Evolutionary conservation across 2,888 invertebrate species (phyloP).

Genomic region (Amblyjoppa proteus): DNA sequence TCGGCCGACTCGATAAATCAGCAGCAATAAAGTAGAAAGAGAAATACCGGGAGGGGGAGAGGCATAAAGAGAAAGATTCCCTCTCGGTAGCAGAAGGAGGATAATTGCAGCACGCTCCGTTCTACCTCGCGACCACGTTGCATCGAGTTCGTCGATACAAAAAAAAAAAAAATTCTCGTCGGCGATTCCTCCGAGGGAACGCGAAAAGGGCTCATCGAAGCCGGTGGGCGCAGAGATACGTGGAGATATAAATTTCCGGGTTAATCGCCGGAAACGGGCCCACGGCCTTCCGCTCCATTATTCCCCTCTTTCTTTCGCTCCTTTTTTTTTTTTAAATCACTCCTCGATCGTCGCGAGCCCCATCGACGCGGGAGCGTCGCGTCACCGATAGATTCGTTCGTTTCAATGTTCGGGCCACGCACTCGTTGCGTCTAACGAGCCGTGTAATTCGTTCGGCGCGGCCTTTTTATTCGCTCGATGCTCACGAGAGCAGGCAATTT

Average conservation of each 20-base stretch:
- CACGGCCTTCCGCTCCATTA: conserved; percentile 63
- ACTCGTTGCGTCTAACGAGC: conserved; percentile 59
- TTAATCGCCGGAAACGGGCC: conserved; percentile 61
- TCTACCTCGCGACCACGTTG: not conserved
- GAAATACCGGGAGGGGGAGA: conserved; percentile 46
- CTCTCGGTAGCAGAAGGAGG: conserved; percentile 62
- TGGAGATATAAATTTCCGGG: conserved; percentile 64
- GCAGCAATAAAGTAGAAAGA: conserved; percentile 62
- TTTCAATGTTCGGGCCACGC: conserved; percentile 40
- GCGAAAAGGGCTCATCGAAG: conserved; percentile 17
- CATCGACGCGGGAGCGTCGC: not conserved
- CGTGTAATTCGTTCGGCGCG: conserved; percentile 60
- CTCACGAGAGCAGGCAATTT: conserved; percentile 45
- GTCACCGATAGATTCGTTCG: conserved; percentile 13
- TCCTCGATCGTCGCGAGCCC: conserved; percentile 22
- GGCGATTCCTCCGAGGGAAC: conserved; percentile 20
- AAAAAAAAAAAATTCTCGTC: not conserved
- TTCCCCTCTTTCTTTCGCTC: conserved; percentile 36
- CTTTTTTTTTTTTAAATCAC: conserved; percentile 49
- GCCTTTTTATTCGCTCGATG: conserved; percentile 59
- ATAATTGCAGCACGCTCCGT: conserved; percentile 61
- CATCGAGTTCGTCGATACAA: conserved; percentile 13
- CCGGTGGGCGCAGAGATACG: not conserved
- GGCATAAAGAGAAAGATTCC: conserved; percentile 37
- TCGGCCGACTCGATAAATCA: conserved; percentile 67